phyloP scores from a whole-genome alignment of 2,797 vertebrate genomes.

The Apodemus agrarius region DNA sequence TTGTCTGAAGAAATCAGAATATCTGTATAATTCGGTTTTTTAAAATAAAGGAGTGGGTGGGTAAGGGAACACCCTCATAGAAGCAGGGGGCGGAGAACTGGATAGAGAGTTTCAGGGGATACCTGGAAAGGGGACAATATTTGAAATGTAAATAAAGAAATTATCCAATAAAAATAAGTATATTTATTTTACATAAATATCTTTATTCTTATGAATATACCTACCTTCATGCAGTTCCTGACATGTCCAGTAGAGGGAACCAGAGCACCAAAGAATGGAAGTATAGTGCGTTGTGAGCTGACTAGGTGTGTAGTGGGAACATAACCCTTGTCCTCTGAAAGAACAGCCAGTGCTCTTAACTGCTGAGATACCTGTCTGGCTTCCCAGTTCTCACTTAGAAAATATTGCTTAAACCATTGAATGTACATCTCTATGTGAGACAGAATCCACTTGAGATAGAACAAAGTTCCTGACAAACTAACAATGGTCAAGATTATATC shows the following conservation, averaged over 20 bases:
- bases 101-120: too few relatives aligned
- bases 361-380: background rate
- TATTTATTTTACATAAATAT: background rate
- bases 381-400: background rate
- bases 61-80: too few relatives aligned
- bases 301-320: background rate
- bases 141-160: too few relatives aligned
- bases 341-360: background rate
- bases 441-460: background rate
- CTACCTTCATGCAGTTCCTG: background rate
- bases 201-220: background rate
- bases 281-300: background rate
- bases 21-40: background rate
- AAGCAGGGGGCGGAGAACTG: too few relatives aligned
- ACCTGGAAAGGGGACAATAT: too few relatives aligned
- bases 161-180: background rate
- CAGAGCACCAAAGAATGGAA: background rate
- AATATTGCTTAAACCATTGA: background rate
- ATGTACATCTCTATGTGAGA: background rate
- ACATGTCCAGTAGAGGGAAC: background rate
- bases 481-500: background rate
- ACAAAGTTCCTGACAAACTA: slow-evolving; percentile 25
- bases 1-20: background rate
- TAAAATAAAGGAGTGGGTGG: too few relatives aligned
- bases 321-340: background rate